These are phyloP conservation scores for Coenobita brevimanus DNA, from an alignment of 1,140 invertebrate genomes.

Conservation along the genomic window DNA sequence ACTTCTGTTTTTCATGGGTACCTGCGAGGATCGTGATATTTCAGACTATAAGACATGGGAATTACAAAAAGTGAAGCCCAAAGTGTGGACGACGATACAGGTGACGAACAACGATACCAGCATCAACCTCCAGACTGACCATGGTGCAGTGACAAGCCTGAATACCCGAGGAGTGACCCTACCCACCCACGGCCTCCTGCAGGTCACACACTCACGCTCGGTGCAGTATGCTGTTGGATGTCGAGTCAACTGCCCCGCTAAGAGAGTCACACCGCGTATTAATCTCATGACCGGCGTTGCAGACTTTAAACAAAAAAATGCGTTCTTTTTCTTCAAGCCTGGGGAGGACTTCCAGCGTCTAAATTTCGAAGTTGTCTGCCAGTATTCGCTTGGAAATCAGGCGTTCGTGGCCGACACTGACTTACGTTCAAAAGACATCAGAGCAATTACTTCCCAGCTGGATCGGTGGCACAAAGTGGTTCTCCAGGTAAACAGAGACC, in stretches of 20 bases:
- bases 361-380: conserved; percentile 12
- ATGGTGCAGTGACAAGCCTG: not conserved
- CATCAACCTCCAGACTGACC: not conserved
- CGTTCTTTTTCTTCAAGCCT: conserved; percentile 30
- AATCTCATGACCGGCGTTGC: not conserved
- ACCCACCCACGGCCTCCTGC: not conserved
- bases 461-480: conserved; percentile 4
- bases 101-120: not conserved
- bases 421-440: not conserved
- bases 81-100: not conserved
- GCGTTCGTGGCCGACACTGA: not conserved
- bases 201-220: not conserved
- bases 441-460: not conserved
- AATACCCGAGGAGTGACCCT: not conserved
- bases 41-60: not conserved
- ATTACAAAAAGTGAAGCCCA: not conserved
- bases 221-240: conserved; percentile 5
- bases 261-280: not conserved
- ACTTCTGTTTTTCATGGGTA: not conserved
- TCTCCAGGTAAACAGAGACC: too few species aligned
- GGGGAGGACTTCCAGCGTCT: not conserved
- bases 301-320: not conserved
- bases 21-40: not conserved
- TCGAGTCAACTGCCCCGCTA: not conserved
- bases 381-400: not conserved